Evolutionary conservation across 1,140 invertebrate species (phyloP).

Genomic region (Caenorhabditis briggsae): DNA sequence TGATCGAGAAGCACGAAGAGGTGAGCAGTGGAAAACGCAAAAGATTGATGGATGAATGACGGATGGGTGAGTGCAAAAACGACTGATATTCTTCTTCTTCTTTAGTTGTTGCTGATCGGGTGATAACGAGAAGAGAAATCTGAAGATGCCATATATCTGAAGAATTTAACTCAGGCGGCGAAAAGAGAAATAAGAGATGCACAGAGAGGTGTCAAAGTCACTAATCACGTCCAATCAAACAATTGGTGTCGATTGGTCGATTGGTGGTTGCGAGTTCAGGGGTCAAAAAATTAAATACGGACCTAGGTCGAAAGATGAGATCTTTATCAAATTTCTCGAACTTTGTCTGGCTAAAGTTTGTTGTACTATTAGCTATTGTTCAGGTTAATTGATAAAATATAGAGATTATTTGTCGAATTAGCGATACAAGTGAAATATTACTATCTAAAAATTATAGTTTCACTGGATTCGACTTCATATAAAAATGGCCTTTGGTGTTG

Average conservation of each 20-base stretch:
- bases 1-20: slow-evolving; percentile 47
- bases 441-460: too few relatives aligned
- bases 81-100: slow-evolving; percentile 30
- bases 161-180: not conserved
- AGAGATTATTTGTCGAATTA: too few relatives aligned
- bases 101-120: slow-evolving; percentile 15
- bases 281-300: not conserved
- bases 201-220: slow-evolving; percentile 15
- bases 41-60: slow-evolving; percentile 50
- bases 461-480: too few relatives aligned
- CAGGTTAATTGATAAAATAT: too few relatives aligned
- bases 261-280: not conserved
- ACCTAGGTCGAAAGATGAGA: not conserved
- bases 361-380: too few relatives aligned
- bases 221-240: slow-evolving; percentile 32
- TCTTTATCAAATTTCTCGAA: not conserved
- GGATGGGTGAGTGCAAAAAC: slow-evolving; percentile 44
- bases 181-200: not conserved
- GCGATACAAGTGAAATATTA: too few relatives aligned
- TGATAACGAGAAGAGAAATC: not conserved
- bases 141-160: too few relatives aligned
- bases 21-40: slow-evolving; percentile 12
- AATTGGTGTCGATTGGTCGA: slow-evolving; percentile 9
- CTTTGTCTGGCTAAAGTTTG: too few relatives aligned
- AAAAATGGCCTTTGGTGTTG: too few relatives aligned